phyloP scores from a whole-genome alignment of 2,888 invertebrate genomes.

The Gymnocheta viridis region DNA sequence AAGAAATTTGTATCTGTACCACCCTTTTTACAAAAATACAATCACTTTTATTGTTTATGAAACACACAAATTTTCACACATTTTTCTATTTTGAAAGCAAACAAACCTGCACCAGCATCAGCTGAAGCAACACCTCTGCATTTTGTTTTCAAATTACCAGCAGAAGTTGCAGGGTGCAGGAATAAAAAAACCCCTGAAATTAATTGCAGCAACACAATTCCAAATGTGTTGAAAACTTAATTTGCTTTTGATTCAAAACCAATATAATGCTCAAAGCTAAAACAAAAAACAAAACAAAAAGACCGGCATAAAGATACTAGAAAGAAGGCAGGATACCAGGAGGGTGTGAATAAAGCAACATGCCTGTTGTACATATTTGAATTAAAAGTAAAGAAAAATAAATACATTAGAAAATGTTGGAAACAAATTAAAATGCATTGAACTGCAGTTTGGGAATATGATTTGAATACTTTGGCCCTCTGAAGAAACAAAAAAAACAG shows the following conservation, averaged over 20 bases:
- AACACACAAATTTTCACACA: constrained; percentile 27
- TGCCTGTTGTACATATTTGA: constrained; percentile 16
- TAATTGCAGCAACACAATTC: constrained; percentile 29
- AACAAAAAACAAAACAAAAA: neutral
- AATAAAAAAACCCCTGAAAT: neutral
- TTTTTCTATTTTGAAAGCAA: constrained; percentile 30
- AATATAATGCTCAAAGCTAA: neutral
- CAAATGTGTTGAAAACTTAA: constrained; percentile 46
- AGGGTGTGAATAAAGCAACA: constrained; percentile 14
- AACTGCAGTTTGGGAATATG: constrained; percentile 21
- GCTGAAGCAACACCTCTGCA: constrained; percentile 25
- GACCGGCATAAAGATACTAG: constrained; percentile 15
- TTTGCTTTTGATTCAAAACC: constrained; percentile 36
- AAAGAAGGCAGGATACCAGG: neutral
- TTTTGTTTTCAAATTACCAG: constrained; percentile 40
- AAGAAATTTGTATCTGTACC: neutral
- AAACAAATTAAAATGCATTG: constrained; percentile 24
- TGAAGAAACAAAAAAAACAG: neutral
- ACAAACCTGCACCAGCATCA: constrained; percentile 18
- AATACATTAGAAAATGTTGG: constrained; percentile 8
- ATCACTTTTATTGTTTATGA: constrained; percentile 40
- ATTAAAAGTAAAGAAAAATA: constrained; percentile 24
- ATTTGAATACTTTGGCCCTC: constrained; percentile 20
- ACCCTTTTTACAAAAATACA: neutral
- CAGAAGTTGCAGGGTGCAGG: constrained; percentile 28